Percentiles rank a stretch among this genome's conserved stretches.
Conservation (phyloP, 2,888 invertebrate genomes). For the Caenorhabditis sp. region DNA sequence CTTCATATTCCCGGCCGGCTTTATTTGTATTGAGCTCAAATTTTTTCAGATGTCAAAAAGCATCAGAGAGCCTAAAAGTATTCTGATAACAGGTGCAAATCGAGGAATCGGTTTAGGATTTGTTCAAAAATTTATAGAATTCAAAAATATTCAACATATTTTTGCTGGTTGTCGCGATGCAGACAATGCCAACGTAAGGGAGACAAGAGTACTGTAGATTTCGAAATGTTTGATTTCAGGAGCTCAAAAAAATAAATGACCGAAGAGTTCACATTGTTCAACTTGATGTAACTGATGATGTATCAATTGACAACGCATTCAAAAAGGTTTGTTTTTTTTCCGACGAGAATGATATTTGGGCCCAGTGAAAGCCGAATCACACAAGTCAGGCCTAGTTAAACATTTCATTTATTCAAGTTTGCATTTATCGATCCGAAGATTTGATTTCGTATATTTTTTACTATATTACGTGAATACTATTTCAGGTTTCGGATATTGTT, state of each 20-base stretch:
- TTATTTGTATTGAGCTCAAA: no score
- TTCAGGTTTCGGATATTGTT: slow-evolving; percentile 13
- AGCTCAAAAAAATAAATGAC: slow-evolving; percentile 20
- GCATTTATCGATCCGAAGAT: no score
- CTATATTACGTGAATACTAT: no score
- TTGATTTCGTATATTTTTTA: no score
- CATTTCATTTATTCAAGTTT: no score
- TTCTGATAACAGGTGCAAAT: slow-evolving; percentile 38
- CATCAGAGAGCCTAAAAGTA: slow-evolving; percentile 11
- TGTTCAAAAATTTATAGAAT: slow-evolving; percentile 23
- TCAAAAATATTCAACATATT: slow-evolving; percentile 10
- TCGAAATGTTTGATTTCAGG: slow-evolving; percentile 13
- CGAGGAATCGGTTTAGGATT: slow-evolving; percentile 37
- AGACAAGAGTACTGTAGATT: neutral
- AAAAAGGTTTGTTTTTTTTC: neutral
- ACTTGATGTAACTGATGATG: slow-evolving; percentile 33
- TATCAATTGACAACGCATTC: slow-evolving; percentile 21
- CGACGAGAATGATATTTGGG: slow-evolving; percentile 5
- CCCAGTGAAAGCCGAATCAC: no score
- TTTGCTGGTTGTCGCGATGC: slow-evolving; percentile 33
- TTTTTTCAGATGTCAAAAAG: no score
- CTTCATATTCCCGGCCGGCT: no score
- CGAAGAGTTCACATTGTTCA: slow-evolving; percentile 31
- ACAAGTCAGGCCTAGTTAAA: no score
- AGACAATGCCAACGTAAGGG: slow-evolving; percentile 17